Evolutionary conservation across 1,140 invertebrate species (phyloP), one percentile per base, ranked within the genome.

Genomic region (Tetramorium simillimum): DNA sequence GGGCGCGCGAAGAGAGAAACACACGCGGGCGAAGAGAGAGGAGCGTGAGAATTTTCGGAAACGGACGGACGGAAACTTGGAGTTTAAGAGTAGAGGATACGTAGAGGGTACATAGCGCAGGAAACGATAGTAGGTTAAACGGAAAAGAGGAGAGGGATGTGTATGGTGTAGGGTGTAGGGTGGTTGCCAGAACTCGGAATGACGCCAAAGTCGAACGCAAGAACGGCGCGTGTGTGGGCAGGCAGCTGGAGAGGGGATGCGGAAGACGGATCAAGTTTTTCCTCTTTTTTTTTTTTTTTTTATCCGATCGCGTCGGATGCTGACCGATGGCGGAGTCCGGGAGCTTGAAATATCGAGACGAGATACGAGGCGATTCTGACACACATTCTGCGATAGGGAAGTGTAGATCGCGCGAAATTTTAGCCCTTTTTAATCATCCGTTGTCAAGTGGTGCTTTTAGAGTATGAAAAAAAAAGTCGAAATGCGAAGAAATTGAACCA

Each of bases 111-210:
- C 33, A 33, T 67, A 58, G 33, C 46, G 21, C 53, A 43, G 33
- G 49, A 53, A 82, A 60, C 18, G 46, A 58, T 21, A 53, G 40
- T 14, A 67, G 24, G 21, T 51, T 76, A 43, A 65, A 56, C 37
- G 10, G n/a, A 0, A 67, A 33, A 43, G 49, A 63, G 2, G n/a
- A 9, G 21, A 16, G n/a, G 5, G 5, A 24, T 21, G 53, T 33
- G 37, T 49, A 63, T 49, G 62, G 60, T 67, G 37, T 49, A 63
- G 60, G 62, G 60, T 67, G 62, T 53, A 75, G 70, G 70, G 85
- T 67, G 89, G 87, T 91, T 91, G 90, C 84, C 89, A 65, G 65
- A 90, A 88, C 73, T 88, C 81, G 89, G 58, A 73, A 37, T 70
- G 80, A 76, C 73, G 87, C 51, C 24, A 65, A 80, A 43, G 46